Evolutionary conservation across 2,797 vertebrate species (phyloP).

Genomic region (Spheniscus humboldti): DNA sequence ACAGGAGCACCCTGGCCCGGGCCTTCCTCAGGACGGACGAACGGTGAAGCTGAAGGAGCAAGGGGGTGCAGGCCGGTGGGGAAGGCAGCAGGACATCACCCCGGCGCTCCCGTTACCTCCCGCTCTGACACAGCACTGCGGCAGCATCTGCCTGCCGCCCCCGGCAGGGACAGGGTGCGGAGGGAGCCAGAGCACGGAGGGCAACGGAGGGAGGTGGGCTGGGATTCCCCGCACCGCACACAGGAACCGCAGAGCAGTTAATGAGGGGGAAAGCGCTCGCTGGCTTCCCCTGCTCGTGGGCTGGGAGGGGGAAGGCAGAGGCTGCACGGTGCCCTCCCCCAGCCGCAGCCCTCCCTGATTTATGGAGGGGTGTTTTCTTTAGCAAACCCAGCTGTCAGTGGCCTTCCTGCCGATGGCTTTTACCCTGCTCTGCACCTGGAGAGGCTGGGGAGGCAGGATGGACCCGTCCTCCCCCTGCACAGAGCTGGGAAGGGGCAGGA

Average conservation of each 20-base stretch:
- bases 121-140: rapidly evolving
- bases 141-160: neutral
- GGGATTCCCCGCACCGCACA: neutral
- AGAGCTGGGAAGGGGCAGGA: neutral
- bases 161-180: neutral
- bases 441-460: neutral
- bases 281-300: neutral
- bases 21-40: rapidly evolving
- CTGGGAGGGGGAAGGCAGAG: neutral
- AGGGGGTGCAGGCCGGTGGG: neutral
- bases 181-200: neutral
- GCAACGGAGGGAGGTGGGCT: neutral
- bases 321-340: neutral
- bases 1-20: neutral
- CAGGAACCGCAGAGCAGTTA: neutral
- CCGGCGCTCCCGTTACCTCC: neutral
- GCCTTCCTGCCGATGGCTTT: neutral
- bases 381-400: neutral
- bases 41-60: neutral
- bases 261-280: neutral
- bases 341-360: neutral
- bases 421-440: neutral
- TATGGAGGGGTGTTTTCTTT: neutral
- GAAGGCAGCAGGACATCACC: neutral
- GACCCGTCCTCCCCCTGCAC: neutral